Base-by-base conservation (phyloP, 2,113 vertebrate genomes). In the Bubo bubo region DNA sequence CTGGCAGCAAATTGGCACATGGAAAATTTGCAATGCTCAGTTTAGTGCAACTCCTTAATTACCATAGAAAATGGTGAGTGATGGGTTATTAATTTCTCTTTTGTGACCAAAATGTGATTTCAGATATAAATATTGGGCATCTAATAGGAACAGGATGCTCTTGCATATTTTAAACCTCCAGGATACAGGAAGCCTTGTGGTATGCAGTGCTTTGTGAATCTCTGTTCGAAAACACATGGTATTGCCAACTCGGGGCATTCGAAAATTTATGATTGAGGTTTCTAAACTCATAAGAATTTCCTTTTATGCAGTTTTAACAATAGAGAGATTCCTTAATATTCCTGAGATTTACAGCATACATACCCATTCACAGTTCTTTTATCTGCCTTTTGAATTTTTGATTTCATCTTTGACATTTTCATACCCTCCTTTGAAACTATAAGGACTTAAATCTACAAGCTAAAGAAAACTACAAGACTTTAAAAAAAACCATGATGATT, bases 1-100 rank as follows among this genome's bases (percentile, higher is more conserved):
- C 47, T 22, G 59, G 43, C 64, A 96, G 68, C 47, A 96, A 95
- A 91, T 32, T 89, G 92, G 86, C 77, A 88, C 60, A 32, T 5
- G 9, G 50, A 62, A 88, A 64, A 91, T 93, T 73, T 8, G 3
- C 43, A 93, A 37, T 81, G 76, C 58, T 95, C 49, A 47, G 30
- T 91, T 94, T 82, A 86, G 83, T 88, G 81, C 52, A 86, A 70
- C 28, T 87, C 60, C 47, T 93, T 94, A 96, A 97, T 92, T 79
- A 91, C 58, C 62, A 32, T 0, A 41, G 84, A 82, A 94, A 93
- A 96, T 87, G 66, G 53, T 88, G 67, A 94, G 43, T 35, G 79
- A 91, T 53, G 4, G 55, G 60, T 95, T 84, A 93, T 93, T 96
- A 84, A 94, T 90, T 93, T 96, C 56, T 22, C 30, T 93, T 94